Conservation (phyloP, 2,888 invertebrate species). For the Cinara cedri region DNA sequence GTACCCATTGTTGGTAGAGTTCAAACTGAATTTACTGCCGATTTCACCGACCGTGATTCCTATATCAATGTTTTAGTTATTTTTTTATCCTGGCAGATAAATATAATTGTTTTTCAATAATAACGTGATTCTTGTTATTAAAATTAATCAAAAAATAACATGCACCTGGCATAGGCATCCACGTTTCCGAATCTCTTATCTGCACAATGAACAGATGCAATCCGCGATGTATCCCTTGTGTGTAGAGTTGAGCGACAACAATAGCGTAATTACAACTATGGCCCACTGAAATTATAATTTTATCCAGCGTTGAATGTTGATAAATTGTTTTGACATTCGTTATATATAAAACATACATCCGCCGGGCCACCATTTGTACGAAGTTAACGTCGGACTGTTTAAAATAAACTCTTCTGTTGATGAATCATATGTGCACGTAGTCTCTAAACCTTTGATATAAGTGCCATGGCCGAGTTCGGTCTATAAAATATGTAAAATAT, state of each 20-base stretch:
- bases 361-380: constrained; percentile 98
- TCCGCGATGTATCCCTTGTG: constrained; percentile 82
- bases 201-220: constrained; percentile 93
- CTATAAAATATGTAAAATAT: constrained; percentile 65
- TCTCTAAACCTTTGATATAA: constrained; percentile 89
- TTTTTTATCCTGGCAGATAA: too few relatives aligned
- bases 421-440: constrained; percentile 88
- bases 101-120: too few relatives aligned
- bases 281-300: constrained; percentile 78
- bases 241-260: constrained; percentile 88
- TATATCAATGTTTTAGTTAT: too few relatives aligned
- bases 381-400: constrained; percentile 83
- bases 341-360: constrained; percentile 72
- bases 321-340: too few relatives aligned
- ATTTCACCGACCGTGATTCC: too few relatives aligned
- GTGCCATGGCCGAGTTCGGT: constrained; percentile 96
- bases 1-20: too few relatives aligned
- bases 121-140: too few relatives aligned
- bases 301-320: too few relatives aligned
- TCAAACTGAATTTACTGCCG: too few relatives aligned
- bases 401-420: constrained; percentile 82
- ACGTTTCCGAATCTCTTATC: constrained; percentile 84
- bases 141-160: not conserved
- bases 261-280: constrained; percentile 92
- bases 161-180: constrained; percentile 64